Percentiles rank a stretch among this genome's conserved stretches.
phyloP scores from a whole-genome alignment of 2,113 vertebrate species.

The Sitta europaea region DNA sequence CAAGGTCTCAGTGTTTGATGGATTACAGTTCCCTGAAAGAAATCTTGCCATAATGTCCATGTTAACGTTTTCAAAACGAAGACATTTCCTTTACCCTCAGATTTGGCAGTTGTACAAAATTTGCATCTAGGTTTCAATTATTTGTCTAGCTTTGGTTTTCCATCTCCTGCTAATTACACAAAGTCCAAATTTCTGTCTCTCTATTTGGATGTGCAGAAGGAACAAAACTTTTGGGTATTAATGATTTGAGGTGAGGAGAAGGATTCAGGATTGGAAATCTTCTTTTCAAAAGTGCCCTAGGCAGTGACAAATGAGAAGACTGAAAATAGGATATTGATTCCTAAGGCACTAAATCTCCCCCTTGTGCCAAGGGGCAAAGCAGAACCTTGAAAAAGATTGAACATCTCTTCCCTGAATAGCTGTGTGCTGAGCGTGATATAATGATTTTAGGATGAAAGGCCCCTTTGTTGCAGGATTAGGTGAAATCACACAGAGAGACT shows the following conservation, averaged over 20 bases:
- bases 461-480: not conserved
- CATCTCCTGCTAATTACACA: not conserved
- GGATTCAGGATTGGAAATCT: not conserved
- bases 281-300: not conserved
- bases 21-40: not conserved
- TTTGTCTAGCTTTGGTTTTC: not conserved
- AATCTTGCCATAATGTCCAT: not conserved
- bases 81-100: not conserved
- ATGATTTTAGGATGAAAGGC: not conserved
- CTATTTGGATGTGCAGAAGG: not conserved
- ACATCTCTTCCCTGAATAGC: not conserved
- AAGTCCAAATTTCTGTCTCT: not conserved
- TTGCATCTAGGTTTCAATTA: not conserved
- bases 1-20: not conserved
- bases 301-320: not conserved
- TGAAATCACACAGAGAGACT: not conserved
- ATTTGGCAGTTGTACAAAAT: not conserved
- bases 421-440: not conserved
- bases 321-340: not conserved
- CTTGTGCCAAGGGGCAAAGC: not conserved
- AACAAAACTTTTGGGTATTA: not conserved
- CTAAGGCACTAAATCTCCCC: not conserved
- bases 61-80: not conserved
- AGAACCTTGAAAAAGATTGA: not conserved
- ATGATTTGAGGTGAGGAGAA: not conserved